Evolutionary conservation across 2,888 invertebrate genomes (phyloP), one percentile per base, ranked within the genome.

Genomic region (Drosophila pseudotalamancana): DNA sequence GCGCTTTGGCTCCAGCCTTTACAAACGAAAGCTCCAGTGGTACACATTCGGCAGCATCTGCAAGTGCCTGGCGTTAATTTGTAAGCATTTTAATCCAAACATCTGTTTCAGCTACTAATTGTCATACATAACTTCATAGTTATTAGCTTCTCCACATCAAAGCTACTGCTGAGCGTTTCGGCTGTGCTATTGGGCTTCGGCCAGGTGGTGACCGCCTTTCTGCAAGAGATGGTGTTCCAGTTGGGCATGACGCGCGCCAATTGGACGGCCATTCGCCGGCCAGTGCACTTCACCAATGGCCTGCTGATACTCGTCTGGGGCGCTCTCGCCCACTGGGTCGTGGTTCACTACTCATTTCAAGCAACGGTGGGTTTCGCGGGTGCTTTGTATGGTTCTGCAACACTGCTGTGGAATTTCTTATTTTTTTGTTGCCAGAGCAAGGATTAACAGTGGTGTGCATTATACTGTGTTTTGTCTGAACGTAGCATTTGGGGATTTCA

Each of bases 141-240:
- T 62, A 91, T 91, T 27, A 91, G 91, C 66, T 87, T 91, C 57
- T 91, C 91, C 40, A 89, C 89, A 0, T 91, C 91, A 4, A 91
- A 91, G 70, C 82, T 91, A 23, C 78, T 91, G 43, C 68, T 91
- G 34, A 91, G 91, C 55, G 90, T 91, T 2, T 90, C 91, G 4
- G 90, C 91, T 1, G 91, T 91, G 2, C 72, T 91, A 0, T 67
- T 91, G 29, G 91, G 91, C n/a, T 91, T 91, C 23, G 91, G 91
- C 4, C 91, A 91, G 65, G 89, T 91, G 5, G 91, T 91, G 0
- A 90, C 91, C 18, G 73, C 90, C 32, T 91, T 91, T 31, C 75
- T 91, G 14, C 91, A 91, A 67, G 90, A 91, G 46, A 82, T 90
- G 32, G 89, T 91, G 25, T 81, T 91, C n/a, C 90, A 91, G 67